Evolutionary conservation across 1,140 invertebrate genomes (phyloP), one percentile per base, ranked within the genome.

Genomic region (Camponotus vicinus): DNA sequence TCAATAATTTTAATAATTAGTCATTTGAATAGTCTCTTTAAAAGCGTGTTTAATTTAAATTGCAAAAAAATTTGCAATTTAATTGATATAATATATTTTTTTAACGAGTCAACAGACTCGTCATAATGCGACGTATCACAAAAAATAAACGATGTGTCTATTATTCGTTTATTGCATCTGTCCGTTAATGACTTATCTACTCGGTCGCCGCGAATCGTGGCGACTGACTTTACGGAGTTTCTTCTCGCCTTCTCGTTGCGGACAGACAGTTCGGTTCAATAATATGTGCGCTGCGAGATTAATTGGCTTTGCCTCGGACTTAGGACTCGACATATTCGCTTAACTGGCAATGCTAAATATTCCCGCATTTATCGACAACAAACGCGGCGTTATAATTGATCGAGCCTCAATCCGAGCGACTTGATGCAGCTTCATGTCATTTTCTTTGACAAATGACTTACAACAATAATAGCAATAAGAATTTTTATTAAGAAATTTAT

Each of bases 261-360:
- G 57, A 21, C 4, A 85, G 73, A 85, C 66, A 77, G 59, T 77
- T 42, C 73, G 73, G 57, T 78, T 64, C 55, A 83, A 85, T 66
- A 40, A 42, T 76, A 45, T 78, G 57, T 85, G 34, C 42, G n/a
- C 13, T 52, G 11, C 40, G 45, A 85, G 82, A 85, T 85, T 85
- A 85, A 85, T 85, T 78, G 75, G 45, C 49, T 27, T 78, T 49
- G 73, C 34, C 73, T 64, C 73, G 82, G 82, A 85, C 82, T 85
- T 85, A 75, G 82, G 73, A 85, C 82, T 78, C 59, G 70, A 66
- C 66, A 11, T 13, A 37, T 45, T 52, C 82, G 32, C 21, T 77
- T 15, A 57, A 52, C 61, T 78, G 71, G 27, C 73, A 80, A 78
- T 18, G 61, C 37, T 55, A 49, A 78, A 66, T 66, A 78, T 78